Base-by-base conservation (phyloP, 2,888 invertebrate species). In the Periphyllus acericola region DNA sequence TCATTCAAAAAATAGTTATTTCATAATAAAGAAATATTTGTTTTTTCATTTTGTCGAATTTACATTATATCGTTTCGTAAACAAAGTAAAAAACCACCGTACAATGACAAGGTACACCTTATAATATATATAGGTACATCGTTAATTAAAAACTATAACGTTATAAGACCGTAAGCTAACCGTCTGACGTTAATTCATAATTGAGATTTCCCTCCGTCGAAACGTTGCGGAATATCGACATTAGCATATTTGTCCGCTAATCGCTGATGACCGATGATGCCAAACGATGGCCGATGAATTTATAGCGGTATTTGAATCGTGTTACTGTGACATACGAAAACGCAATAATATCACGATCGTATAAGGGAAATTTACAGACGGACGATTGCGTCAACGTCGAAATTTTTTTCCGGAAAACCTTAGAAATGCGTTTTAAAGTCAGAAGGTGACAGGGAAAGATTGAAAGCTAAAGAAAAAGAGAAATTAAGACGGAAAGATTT, bases 91-190 rank as follows among this genome's bases (percentile, higher is more conserved):
- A 46, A 14, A 36, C 46, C 46, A 46, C 0, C 46, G 11, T 46
- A 46, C 46, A 14, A 46, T 46, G 46, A 14, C 14, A 46, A 46
- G 14, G 14, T 46, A 46, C 46, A 46, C 46, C 11, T 46, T 14
- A 78, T 32, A 46, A 19, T 78, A 80, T 46, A 68, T 66, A 55
- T 19, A 84, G 75, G 75, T 85, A 85, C 52, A 78, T 52, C 76
- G 34, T 78, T 68, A 78, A n/a, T 75, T 75, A 83, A 83, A 66
- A 32, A 40, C 6, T 83, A 78, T 55, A 25, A 52, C 5, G 40
- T 40, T 55, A 74, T 55, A 74, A 72, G 55, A 55, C 55, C 55
- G 72, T 25, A 68, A 52, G 32, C 52, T 52, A 82, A 52, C 34
- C 46, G 74, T 74, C 72, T 55, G 52, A 55, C 36, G 19, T 83